A percentile compares a stretch with the other conserved stretches of the same genome.
Conservation (phyloP, 2,888 invertebrate species). For the Exocentrus adspersus region DNA sequence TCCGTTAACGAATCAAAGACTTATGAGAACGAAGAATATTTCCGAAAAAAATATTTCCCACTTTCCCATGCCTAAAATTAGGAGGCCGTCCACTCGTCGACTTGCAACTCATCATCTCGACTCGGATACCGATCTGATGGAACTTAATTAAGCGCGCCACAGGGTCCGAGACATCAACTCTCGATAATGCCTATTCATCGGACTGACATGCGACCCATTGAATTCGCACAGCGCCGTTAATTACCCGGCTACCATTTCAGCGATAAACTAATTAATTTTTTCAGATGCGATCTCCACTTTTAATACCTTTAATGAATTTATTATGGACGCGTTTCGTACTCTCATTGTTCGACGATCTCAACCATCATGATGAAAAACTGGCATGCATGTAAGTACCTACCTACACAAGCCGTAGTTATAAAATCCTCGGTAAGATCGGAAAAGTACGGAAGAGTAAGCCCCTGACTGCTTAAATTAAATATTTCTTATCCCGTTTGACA, state of each 20-base stretch:
- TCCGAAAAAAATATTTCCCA: too few species aligned
- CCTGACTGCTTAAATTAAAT: background rate
- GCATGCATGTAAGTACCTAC: too few species aligned
- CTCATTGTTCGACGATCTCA: background rate
- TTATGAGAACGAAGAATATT: too few species aligned
- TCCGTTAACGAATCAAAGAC: too few species aligned
- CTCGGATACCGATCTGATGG: background rate
- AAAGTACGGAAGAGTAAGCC: background rate
- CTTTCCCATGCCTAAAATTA: too few species aligned
- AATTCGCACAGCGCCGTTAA: conserved; percentile 33
- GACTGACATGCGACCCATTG: conserved; percentile 9
- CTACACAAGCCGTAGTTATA: too few species aligned
- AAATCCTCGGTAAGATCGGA: too few species aligned
- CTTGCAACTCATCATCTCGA: background rate
- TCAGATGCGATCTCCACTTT: conserved; percentile 38
- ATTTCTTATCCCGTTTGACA: conserved; percentile 1
- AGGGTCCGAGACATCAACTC: conserved; percentile 8
- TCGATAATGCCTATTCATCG: conserved; percentile 11
- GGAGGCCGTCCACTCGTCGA: background rate
- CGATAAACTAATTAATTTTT: conserved; percentile 46
- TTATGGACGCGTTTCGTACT: conserved; percentile 22
- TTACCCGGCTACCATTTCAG: conserved; percentile 41
- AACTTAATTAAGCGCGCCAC: conserved; percentile 28
- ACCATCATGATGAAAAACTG: background rate
- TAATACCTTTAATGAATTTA: conserved; percentile 41